Conservation (phyloP, 2,888 invertebrate genomes). For the Ceriagrion tenellum region DNA sequence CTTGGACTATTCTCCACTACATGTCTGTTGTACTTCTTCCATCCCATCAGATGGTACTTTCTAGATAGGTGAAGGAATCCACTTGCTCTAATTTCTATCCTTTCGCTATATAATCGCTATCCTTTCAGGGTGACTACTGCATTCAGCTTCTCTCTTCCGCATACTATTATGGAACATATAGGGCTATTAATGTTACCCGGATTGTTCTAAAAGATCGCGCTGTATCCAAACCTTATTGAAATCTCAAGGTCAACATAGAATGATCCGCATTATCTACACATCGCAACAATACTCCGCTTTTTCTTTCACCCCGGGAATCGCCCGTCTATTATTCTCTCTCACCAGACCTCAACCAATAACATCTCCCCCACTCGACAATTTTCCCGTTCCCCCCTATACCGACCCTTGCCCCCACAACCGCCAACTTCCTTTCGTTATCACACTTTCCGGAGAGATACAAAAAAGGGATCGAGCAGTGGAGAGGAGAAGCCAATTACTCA, state of each 20-base stretch:
- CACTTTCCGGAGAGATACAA: not conserved
- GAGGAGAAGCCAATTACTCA: slow-evolving; percentile 7
- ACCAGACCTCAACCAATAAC: not conserved
- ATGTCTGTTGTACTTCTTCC: too few species aligned
- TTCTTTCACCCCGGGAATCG: not conserved
- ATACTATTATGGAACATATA: too few species aligned
- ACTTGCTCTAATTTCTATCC: too few species aligned
- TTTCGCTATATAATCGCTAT: too few species aligned
- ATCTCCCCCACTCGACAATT: not conserved
- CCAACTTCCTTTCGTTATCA: slow-evolving; percentile 1
- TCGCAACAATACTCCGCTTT: not conserved
- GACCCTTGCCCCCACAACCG: not conserved
- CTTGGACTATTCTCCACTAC: too few species aligned
- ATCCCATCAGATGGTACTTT: too few species aligned
- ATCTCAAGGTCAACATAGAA: not conserved
- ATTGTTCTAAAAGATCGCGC: too few species aligned
- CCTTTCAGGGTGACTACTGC: too few species aligned
- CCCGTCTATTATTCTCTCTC: not conserved
- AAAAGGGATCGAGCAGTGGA: not conserved
- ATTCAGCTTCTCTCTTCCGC: too few species aligned
- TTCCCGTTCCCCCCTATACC: not conserved
- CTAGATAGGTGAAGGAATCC: too few species aligned
- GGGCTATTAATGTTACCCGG: too few species aligned
- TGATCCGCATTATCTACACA: not conserved
- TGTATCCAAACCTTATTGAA: too few species aligned